phyloP scores from a whole-genome alignment of 2,113 vertebrate species.

The Caracal caracal region DNA sequence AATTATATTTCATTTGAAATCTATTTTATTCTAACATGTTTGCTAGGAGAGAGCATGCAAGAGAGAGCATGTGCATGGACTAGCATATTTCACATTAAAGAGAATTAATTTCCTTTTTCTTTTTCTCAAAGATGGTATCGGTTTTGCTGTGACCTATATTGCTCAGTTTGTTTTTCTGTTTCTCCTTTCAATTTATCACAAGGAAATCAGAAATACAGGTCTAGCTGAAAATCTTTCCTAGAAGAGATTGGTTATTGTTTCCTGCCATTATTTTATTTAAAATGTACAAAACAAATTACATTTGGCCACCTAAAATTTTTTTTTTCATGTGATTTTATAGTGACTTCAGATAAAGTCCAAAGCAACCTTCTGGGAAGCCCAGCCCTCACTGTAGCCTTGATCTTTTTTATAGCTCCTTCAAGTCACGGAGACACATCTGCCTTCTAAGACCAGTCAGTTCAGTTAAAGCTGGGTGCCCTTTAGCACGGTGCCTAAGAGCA shows the following conservation, averaged over 20 bases:
- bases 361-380: not conserved
- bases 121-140: not conserved
- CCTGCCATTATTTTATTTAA: constrained; percentile 10
- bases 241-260: not conserved
- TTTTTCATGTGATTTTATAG: not conserved
- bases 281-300: not conserved
- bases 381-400: not conserved
- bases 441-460: not conserved
- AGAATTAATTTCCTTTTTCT: not conserved
- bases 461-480: not conserved
- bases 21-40: not conserved
- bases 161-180: not conserved
- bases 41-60: not conserved
- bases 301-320: not conserved
- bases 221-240: not conserved
- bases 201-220: not conserved
- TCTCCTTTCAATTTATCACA: not conserved
- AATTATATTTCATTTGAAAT: not conserved
- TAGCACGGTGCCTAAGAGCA: not conserved
- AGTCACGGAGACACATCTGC: not conserved
- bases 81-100: not conserved
- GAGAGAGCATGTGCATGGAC: not conserved
- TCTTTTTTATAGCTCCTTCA: not conserved
- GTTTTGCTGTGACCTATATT: not conserved
- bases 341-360: not conserved